Evolutionary conservation across 2,113 vertebrate species (phyloP), one percentile per base, ranked within the genome.

Genomic region (Pseudorasbora parva): DNA sequence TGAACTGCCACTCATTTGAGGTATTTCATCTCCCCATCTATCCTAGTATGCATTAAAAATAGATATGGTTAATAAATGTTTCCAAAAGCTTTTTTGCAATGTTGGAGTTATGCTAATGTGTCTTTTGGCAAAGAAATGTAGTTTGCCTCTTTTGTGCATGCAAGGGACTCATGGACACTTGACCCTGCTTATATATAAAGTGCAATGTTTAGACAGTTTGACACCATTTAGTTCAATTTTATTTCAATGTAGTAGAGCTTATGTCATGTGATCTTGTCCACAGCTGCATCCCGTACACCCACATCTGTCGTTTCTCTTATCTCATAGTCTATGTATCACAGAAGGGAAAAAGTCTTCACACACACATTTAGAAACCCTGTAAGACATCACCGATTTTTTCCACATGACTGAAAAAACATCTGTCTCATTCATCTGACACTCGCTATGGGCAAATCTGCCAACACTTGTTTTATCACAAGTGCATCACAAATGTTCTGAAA

Each of bases 351-450:
- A 85, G 27, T 5, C 83, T 79, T 84, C 49, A 76, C 82, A 69
- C 21, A 54, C 56, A 49, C 69, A 54, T 37, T 49, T 30, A 79
- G 15, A 62, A 11, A 60, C 82, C 27, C 57, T 64, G 77, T 79
- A 37, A 79, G 33, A 84, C 62, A 79, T 71, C 83, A 71, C 86
- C 37, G 37, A 86, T 76, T 25, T 83, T 85, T 87, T 89, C 83
- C 77, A 84, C 81, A 86, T 87, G 68, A 19, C 73, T 74, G 86
- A 62, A 78, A 33, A 41, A 89, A 90, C 93, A 94, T 92, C 92
- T 93, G 93, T 77, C 90, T 89, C 82, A 81, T 76, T 89, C 91
- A 92, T 93, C 91, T 92, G 92, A 88, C 78, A 82, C 82, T 84
- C n/a, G 73, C 51, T 78, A 12, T 25, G 43, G 59, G 82, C 72